Evolutionary conservation across 1,140 invertebrate genomes (phyloP).

Genomic region (Macrotrachela quadricornifera): DNA sequence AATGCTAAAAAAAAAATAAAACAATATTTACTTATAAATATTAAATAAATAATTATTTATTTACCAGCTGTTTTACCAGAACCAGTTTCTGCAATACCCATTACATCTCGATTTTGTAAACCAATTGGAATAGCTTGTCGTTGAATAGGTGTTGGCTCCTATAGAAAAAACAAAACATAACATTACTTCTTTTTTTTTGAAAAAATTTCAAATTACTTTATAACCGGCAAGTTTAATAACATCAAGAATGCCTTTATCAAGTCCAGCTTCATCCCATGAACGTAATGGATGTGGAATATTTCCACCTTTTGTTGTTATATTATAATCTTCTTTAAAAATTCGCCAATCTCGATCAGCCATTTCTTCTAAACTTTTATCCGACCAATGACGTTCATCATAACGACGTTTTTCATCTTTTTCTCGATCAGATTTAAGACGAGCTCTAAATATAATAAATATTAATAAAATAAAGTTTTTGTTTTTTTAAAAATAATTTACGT

Average conservation of each 20-base stretch:
- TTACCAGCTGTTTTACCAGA: constrained; percentile 71
- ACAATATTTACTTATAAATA: too few species aligned
- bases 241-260: constrained; percentile 71
- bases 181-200: constrained; percentile 14
- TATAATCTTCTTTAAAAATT: constrained; percentile 98
- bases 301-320: constrained; percentile 92
- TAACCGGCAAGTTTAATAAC: constrained; percentile 89
- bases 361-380: constrained; percentile 69
- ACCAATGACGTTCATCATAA: constrained; percentile 97
- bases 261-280: constrained; percentile 76
- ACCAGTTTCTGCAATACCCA: constrained; percentile 94
- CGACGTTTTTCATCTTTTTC: constrained; percentile 90
- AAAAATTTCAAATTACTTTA: constrained; percentile 32
- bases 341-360: constrained; percentile 99
- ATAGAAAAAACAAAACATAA: constrained; percentile 12
- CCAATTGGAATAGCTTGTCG: constrained; percentile 97
- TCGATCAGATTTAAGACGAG: constrained; percentile 73
- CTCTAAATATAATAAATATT: constrained; percentile 28
- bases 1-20: constrained; percentile 56
- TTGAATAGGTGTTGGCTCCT: constrained; percentile 93
- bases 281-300: constrained; percentile 85
- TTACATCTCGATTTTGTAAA: constrained; percentile 89
- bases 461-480: background rate
- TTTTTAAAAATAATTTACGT: constrained; percentile 42
- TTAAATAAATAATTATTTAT: too few species aligned